These are phyloP conservation scores for Adoxophyes honmai DNA, from an alignment of 1,140 invertebrate species.

Conservation along the genomic window DNA sequence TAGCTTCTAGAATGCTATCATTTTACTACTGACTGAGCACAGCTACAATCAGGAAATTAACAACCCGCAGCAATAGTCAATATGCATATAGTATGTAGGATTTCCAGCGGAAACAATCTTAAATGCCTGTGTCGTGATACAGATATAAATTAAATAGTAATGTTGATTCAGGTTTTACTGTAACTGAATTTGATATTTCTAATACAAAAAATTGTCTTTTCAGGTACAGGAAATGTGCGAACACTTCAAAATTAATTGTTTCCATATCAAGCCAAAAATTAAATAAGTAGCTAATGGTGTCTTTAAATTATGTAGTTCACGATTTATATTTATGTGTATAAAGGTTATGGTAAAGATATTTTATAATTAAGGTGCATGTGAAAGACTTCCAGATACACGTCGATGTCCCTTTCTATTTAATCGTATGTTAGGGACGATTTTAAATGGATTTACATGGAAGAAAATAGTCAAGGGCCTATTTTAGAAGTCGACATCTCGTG, in stretches of 20 bases:
- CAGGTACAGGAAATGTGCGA: constrained; percentile 79
- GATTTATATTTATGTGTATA: neutral
- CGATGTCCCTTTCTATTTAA: neutral
- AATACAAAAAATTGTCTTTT: constrained; percentile 26
- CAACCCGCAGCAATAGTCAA: too few relatives aligned
- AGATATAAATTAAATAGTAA: too few relatives aligned
- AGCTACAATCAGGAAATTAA: too few relatives aligned
- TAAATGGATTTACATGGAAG: neutral
- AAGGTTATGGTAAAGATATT: neutral
- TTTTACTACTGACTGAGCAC: too few relatives aligned
- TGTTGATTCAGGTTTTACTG: too few relatives aligned
- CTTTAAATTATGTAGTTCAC: neutral
- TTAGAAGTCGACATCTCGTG: too few relatives aligned
- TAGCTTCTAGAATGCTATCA: too few relatives aligned
- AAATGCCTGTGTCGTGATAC: too few relatives aligned
- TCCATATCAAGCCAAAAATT: constrained; percentile 77
- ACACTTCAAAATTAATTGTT: constrained; percentile 78
- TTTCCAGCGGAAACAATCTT: too few relatives aligned
- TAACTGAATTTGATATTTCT: too few relatives aligned
- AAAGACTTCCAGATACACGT: neutral
- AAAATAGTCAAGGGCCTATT: too few relatives aligned
- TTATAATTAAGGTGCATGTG: neutral
- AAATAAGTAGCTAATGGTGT: constrained; percentile 29
- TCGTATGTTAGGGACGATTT: neutral
- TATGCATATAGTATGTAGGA: too few relatives aligned